Evolutionary conservation across 1,140 invertebrate genomes (phyloP).

Genomic region (Conus betulinus): DNA sequence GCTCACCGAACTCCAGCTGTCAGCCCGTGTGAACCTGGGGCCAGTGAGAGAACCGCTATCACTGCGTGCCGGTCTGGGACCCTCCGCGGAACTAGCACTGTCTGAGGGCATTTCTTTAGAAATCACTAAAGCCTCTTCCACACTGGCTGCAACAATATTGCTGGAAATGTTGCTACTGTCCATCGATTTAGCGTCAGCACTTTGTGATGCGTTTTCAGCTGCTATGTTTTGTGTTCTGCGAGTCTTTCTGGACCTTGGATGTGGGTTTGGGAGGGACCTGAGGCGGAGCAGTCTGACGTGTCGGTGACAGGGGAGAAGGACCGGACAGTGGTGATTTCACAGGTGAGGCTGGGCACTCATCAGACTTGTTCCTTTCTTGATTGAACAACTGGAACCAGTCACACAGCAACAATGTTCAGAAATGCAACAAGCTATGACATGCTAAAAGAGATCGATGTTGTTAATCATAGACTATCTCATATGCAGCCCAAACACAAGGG

Average conservation of each 20-base stretch:
- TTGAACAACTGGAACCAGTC: slow-evolving; percentile 14
- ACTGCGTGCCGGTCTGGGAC: not conserved
- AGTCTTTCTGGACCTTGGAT: slow-evolving; percentile 29
- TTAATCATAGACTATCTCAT: too few relatives aligned
- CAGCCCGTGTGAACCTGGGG: not conserved
- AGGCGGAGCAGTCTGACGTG: not conserved
- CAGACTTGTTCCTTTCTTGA: slow-evolving; percentile 25
- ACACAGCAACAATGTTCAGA: not conserved
- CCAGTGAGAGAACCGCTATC: not conserved
- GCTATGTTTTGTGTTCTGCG: slow-evolving; percentile 27
- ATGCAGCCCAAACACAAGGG: too few relatives aligned
- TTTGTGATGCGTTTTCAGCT: not conserved
- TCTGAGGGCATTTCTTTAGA: not conserved
- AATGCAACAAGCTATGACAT: not conserved
- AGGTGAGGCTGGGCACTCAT: not conserved
- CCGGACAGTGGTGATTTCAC: not conserved
- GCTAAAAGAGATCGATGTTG: not conserved
- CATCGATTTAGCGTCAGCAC: not conserved
- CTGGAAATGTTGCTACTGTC: not conserved
- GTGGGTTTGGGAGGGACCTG: slow-evolving; percentile 10
- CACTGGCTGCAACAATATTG: not conserved
- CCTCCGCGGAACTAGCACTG: not conserved
- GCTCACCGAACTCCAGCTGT: slow-evolving; percentile 25
- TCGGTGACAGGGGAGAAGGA: not conserved
- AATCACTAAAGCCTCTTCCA: not conserved